phyloP scores from a whole-genome alignment of 2,888 invertebrate species.

The Zaprionus bogoriensis region DNA sequence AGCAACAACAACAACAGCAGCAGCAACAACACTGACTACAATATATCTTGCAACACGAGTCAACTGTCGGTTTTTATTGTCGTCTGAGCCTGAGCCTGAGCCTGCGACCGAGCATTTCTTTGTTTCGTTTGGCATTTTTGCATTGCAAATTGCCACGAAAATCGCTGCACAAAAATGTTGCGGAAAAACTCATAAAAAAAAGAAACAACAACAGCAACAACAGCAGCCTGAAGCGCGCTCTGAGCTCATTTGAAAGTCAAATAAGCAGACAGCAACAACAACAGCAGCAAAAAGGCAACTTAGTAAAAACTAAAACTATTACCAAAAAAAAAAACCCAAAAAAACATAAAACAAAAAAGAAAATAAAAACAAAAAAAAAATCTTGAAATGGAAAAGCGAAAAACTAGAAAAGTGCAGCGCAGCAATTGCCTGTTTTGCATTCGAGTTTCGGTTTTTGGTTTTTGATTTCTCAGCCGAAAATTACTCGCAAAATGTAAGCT shows the following conservation, averaged over 20 bases:
- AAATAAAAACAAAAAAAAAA: neutral
- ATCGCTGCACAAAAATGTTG: constrained; percentile 70
- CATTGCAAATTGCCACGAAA: constrained; percentile 75
- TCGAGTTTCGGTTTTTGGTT: constrained; percentile 49
- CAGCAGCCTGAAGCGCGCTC: constrained; percentile 50
- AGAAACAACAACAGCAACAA: constrained; percentile 19
- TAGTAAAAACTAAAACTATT: constrained; percentile 61
- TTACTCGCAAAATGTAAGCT: constrained; percentile 60
- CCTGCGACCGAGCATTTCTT: constrained; percentile 65
- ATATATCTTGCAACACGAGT: constrained; percentile 79
- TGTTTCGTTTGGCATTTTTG: constrained; percentile 74
- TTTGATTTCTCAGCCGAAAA: constrained; percentile 59
- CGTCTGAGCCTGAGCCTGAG: constrained; percentile 52
- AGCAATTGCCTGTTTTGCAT: constrained; percentile 73
- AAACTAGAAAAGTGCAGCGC: constrained; percentile 23
- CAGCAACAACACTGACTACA: constrained; percentile 55
- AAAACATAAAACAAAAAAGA: neutral
- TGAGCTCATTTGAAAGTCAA: constrained; percentile 74
- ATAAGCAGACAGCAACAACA: constrained; percentile 49
- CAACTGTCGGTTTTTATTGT: constrained; percentile 79
- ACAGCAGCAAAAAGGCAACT: constrained; percentile 30
- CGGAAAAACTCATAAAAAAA: constrained; percentile 75
- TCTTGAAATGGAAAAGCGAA: neutral
- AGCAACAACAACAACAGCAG: constrained; percentile 23
- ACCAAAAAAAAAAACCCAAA: constrained; percentile 47